Percentiles rank a stretch among this genome's conserved stretches.
phyloP scores from a whole-genome alignment of 2,113 vertebrate genomes.

The Struthio camelus region DNA sequence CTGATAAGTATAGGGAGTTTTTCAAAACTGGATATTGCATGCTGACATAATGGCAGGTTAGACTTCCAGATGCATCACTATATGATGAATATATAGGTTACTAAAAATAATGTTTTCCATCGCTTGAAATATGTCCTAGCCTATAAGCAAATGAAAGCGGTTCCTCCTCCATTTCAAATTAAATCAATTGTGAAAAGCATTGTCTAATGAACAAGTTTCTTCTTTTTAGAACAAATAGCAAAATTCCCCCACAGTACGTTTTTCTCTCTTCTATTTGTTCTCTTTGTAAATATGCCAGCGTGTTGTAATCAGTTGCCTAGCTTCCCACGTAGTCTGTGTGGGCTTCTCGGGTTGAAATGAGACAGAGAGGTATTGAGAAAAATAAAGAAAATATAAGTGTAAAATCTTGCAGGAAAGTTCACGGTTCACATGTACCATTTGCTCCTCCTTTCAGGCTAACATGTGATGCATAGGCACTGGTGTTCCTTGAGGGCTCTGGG shows the following conservation, averaged over 20 bases:
- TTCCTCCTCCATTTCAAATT: not conserved
- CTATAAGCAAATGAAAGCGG: not conserved
- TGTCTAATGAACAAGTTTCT: not conserved
- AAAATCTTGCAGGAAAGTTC: not conserved
- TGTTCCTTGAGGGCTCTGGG: not conserved
- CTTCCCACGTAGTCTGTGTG: not conserved
- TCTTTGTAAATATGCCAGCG: not conserved
- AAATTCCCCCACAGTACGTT: not conserved
- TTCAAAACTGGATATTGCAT: not conserved
- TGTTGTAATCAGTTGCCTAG: not conserved
- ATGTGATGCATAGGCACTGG: accelerated
- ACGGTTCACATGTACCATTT: accelerated
- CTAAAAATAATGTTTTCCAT: slow-evolving; percentile 13
- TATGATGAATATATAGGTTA: not conserved
- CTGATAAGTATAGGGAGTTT: slow-evolving; percentile 25
- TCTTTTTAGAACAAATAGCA: not conserved
- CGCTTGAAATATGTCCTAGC: not conserved
- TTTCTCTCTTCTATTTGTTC: not conserved
- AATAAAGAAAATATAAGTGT: not conserved
- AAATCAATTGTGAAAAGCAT: not conserved
- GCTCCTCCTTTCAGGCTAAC: not conserved
- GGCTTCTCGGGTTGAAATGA: not conserved
- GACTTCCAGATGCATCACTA: slow-evolving; percentile 13
- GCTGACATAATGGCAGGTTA: slow-evolving; percentile 50
- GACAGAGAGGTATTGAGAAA: not conserved